phyloP scores from a whole-genome alignment of 2,797 vertebrate species.

The Artibeus lituratus region DNA sequence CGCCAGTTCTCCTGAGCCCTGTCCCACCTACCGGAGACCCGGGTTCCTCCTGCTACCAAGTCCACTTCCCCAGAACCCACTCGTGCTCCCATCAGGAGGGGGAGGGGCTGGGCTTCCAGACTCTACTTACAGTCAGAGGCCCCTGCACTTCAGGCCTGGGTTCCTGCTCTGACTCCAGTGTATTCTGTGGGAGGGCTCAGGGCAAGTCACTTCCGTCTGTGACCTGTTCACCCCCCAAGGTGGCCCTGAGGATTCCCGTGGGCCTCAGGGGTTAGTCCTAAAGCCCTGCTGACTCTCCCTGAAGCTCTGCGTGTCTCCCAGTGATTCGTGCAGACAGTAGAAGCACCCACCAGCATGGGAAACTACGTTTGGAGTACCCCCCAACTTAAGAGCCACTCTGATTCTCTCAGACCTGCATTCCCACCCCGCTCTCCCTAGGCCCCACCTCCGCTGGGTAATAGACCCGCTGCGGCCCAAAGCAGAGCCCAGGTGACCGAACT shows the following conservation, averaged over 20 bases:
- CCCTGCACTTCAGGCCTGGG: background rate
- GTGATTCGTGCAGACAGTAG: background rate
- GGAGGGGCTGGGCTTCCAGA: background rate
- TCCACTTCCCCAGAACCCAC: background rate
- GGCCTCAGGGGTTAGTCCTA: background rate
- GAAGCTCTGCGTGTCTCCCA: background rate
- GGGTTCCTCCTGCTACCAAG: background rate
- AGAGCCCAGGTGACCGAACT: background rate
- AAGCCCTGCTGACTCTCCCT: background rate
- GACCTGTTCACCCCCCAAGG: background rate
- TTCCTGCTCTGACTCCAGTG: background rate
- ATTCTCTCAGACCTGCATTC: background rate
- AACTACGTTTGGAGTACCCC: background rate
- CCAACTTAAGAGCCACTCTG: background rate
- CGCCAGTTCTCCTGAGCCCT: background rate
- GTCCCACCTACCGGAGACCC: background rate
- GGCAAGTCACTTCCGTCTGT: background rate
- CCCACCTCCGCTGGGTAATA: background rate
- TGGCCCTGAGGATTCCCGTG: background rate
- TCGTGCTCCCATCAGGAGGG: fast-evolving
- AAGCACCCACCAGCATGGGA: background rate
- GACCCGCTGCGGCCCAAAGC: background rate
- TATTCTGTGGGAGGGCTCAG: background rate
- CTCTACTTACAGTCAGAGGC: background rate
- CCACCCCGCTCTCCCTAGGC: background rate